Evolutionary conservation across 2,113 vertebrate species (phyloP).

Genomic region (Charadrius vociferus): DNA sequence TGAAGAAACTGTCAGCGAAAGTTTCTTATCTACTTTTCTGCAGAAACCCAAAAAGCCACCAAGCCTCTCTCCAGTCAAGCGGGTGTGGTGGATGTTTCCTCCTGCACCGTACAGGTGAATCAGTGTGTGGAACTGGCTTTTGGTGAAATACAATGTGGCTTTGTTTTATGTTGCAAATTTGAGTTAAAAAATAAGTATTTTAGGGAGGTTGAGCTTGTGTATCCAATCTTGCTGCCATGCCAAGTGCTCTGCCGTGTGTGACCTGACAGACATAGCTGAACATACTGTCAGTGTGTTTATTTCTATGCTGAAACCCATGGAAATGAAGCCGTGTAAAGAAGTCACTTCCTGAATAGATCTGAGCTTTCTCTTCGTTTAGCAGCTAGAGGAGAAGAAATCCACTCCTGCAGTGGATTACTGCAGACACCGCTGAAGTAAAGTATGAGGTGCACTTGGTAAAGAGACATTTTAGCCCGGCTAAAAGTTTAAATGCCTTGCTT

Average conservation of each 20-base stretch:
- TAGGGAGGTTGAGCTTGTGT: neutral
- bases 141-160: neutral
- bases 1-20: neutral
- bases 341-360: neutral
- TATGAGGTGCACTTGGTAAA: neutral
- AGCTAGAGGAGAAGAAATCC: neutral
- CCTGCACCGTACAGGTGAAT: neutral
- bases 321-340: neutral
- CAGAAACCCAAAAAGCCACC: slow-evolving; percentile 21
- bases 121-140: neutral
- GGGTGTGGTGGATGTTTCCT: slow-evolving; percentile 6
- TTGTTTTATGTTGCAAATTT: neutral
- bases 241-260: neutral
- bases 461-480: neutral
- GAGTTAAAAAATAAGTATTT: neutral
- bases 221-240: neutral
- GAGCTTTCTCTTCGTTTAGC: neutral
- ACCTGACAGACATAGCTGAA: neutral
- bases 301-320: neutral
- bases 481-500: slow-evolving; percentile 35
- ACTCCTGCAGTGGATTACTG: neutral
- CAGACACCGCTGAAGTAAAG: neutral
- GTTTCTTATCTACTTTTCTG: slow-evolving; percentile 17
- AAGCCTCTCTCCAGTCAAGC: neutral
- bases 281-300: neutral